Conservation (phyloP, 2,113 vertebrate genomes). For the Nerophis lumbriciformis region DNA sequence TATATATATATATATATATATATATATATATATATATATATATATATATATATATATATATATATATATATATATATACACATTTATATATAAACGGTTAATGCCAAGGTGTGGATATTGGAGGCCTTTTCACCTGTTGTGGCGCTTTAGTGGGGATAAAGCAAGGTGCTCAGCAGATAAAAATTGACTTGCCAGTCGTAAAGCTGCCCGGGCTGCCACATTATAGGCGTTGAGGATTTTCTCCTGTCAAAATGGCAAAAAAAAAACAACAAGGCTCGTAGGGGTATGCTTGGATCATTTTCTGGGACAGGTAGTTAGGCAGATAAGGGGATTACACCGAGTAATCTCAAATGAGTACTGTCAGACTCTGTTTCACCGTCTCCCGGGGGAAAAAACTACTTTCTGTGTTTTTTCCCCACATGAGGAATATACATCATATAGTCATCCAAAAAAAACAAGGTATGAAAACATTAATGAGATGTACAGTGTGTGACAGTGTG, state of each 20-base stretch:
- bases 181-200: slow-evolving; percentile 50
- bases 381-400: slow-evolving; percentile 37
- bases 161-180: slow-evolving; percentile 61
- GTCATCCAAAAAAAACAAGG: not conserved
- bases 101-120: slow-evolving; percentile 42
- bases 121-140: slow-evolving; percentile 43
- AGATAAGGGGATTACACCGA: slow-evolving; percentile 71
- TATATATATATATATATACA: too few relatives aligned
- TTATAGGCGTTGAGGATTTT: slow-evolving; percentile 62
- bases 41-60: too few relatives aligned
- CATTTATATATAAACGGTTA: slow-evolving; percentile 4
- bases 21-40: too few relatives aligned
- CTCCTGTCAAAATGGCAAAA: slow-evolving; percentile 58
- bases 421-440: slow-evolving; percentile 25
- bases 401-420: slow-evolving; percentile 28
- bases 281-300: slow-evolving; percentile 62
- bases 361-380: slow-evolving; percentile 61
- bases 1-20: too few relatives aligned
- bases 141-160: slow-evolving; percentile 45
- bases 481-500: too few relatives aligned
- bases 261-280: slow-evolving; percentile 53
- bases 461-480: too few relatives aligned
- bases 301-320: slow-evolving; percentile 66
- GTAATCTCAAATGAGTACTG: slow-evolving; percentile 70
- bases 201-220: slow-evolving; percentile 59